Evolutionary conservation across 1,140 invertebrate species (phyloP), one percentile per base, ranked within the genome.

Genomic region (Dufourea novaeangliae): DNA sequence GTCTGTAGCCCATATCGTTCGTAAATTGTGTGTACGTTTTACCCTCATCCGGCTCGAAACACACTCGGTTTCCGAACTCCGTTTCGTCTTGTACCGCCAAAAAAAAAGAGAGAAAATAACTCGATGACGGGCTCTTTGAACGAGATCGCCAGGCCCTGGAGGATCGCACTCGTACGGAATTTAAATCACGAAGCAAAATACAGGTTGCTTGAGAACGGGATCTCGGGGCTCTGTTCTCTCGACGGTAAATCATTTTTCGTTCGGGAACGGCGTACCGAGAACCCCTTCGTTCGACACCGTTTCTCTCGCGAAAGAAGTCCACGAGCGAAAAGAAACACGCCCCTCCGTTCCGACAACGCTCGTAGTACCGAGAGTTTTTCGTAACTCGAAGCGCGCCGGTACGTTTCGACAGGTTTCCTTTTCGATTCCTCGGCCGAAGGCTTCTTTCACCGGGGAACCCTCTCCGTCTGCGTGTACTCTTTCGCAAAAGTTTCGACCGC

Each of bases 391-490:
- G 20, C 54, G 50, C 74, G 27, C 71, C 59, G 67, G 17, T 34
- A 12, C 79, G 56, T 70, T n/a, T 71, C 74, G 82, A 82, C 71
- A 71, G 71, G 67, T 84, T 84, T 84, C 71, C 82, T 82, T 82
- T 82, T 82, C 32, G 62, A 82, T 67, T 79, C 54, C 39, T 20
- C 20, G 8, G 46, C 5, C 46, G 46, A 50, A 50, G 46, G 61
- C 39, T 79, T 82, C 75, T 79, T 78, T 83, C 71, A 68, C 25
- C 57, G 62, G 37, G n/a, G 32, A n/a, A n/a, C n/a, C n/a, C n/a
- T n/a, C n/a, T n/a, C 17, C 59, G 46, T 50, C 46, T n/a, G 41
- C 46, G 29, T 27, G 46, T 7, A 39, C 37, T 22, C 66, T 76
- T 76, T 76, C 63, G 73, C 39, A 69, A 61, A 76, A 61, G 52